phyloP scores from a whole-genome alignment of 2,113 vertebrate species.

The Cyprinodon brontotheroides region DNA sequence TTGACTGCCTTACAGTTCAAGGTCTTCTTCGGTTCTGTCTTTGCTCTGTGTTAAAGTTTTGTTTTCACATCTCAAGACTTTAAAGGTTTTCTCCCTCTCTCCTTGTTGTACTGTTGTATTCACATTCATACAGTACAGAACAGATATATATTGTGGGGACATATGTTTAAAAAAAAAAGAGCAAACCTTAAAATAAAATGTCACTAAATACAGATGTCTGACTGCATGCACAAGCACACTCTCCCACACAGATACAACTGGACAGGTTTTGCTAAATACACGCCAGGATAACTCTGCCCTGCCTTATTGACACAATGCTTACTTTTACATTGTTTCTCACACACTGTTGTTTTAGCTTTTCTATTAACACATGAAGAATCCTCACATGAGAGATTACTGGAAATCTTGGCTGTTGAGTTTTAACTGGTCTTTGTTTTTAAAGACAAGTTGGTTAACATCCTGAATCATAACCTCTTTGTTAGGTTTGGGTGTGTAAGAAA shows the following conservation, averaged over 20 bases:
- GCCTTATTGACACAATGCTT: constrained; percentile 48
- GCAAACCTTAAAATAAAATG: background rate
- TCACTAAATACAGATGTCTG: background rate
- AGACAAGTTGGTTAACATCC: constrained; percentile 53
- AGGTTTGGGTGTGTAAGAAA: constrained; percentile 46
- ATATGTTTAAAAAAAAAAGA: background rate
- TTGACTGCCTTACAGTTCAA: background rate
- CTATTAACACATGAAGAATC: constrained; percentile 51
- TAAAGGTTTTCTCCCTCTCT: background rate
- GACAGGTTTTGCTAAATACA: constrained; percentile 34
- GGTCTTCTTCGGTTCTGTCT: background rate
- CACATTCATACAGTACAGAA: background rate
- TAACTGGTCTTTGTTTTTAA: constrained; percentile 12
- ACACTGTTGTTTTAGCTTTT: constrained; percentile 51
- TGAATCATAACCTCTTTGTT: constrained; percentile 48
- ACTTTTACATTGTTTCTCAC: constrained; percentile 36
- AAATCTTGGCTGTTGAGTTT: constrained; percentile 51
- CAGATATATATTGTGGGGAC: no score
- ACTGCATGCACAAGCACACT: background rate
- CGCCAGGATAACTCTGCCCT: constrained; percentile 49
- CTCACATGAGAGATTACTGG: constrained; percentile 52
- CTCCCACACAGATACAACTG: constrained; percentile 1
- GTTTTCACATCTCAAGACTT: background rate
- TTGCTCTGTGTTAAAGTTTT: background rate
- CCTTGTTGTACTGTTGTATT: background rate